These are phyloP conservation scores for Catharus bicknelli DNA, from an alignment of 2,113 vertebrate genomes.

Conservation along the genomic window DNA sequence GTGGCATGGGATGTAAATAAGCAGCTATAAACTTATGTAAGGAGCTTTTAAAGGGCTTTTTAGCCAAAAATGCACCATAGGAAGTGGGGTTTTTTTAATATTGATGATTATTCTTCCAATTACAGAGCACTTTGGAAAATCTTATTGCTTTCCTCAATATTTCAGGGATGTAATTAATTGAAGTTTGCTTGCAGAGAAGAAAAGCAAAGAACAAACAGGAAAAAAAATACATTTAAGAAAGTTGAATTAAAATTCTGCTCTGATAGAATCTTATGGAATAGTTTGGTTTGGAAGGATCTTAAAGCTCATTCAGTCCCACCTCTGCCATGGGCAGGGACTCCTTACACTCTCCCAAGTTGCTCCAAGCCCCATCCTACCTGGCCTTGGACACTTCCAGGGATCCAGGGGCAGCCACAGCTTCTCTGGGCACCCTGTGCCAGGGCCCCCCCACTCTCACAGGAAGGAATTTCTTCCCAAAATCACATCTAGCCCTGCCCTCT, in stretches of 20 bases:
- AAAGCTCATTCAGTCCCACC: accelerated
- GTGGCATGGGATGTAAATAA: conserved; percentile 10
- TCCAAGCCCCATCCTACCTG: accelerated
- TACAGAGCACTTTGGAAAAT: not conserved
- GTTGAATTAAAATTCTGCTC: not conserved
- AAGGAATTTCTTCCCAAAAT: accelerated
- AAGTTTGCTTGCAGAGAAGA: not conserved
- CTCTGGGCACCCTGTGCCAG: not conserved
- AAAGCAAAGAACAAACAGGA: not conserved
- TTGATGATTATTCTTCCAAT: not conserved
- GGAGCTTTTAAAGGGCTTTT: not conserved
- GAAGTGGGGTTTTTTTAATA: not conserved
- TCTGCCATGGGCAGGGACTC: not conserved
- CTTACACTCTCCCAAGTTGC: accelerated
- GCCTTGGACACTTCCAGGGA: not conserved
- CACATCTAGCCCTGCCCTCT: not conserved
- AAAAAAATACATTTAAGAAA: not conserved
- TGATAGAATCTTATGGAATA: not conserved
- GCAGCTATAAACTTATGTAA: not conserved
- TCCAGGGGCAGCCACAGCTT: not conserved
- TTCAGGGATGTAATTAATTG: not conserved
- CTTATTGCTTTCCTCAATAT: not conserved
- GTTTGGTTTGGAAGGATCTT: not conserved
- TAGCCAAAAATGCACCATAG: not conserved
- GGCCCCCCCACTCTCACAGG: accelerated